These are phyloP conservation scores for Macaria notata DNA, from an alignment of 2,888 invertebrate genomes.

Conservation along the genomic window DNA sequence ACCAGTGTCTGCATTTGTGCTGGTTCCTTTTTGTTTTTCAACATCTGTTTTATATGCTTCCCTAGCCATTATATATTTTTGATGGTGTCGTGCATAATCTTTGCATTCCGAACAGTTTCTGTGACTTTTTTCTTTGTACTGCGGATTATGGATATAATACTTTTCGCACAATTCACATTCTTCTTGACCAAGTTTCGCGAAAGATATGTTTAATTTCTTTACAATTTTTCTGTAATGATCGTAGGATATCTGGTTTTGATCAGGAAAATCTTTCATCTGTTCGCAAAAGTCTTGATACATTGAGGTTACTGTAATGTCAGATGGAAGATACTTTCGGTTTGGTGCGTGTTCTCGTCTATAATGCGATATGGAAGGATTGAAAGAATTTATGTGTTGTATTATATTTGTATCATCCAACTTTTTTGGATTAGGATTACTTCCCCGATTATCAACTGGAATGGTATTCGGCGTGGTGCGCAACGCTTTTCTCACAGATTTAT, in stretches of 20 bases:
- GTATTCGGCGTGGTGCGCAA: no score
- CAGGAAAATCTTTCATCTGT: neutral
- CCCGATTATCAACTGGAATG: no score
- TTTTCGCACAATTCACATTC: neutral
- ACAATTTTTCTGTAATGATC: neutral
- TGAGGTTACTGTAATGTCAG: no score
- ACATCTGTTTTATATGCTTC: neutral
- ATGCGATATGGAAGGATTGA: neutral
- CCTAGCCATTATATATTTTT: neutral
- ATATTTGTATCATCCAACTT: no score
- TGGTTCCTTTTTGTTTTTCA: neutral
- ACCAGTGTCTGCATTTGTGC: neutral
- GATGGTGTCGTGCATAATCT: neutral
- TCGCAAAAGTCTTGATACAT: no score
- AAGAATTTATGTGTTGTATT: neutral
- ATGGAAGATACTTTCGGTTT: neutral
- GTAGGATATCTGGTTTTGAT: neutral
- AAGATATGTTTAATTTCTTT: slow-evolving; percentile 1
- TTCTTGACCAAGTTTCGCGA: neutral
- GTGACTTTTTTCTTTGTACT: neutral
- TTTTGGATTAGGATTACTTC: no score
- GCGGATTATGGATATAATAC: neutral
- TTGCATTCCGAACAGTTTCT: neutral
- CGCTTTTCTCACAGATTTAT: no score
- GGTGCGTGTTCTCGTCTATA: neutral